phyloP scores from a whole-genome alignment of 2,113 vertebrate species.

The Puntigrus tetrazona region DNA sequence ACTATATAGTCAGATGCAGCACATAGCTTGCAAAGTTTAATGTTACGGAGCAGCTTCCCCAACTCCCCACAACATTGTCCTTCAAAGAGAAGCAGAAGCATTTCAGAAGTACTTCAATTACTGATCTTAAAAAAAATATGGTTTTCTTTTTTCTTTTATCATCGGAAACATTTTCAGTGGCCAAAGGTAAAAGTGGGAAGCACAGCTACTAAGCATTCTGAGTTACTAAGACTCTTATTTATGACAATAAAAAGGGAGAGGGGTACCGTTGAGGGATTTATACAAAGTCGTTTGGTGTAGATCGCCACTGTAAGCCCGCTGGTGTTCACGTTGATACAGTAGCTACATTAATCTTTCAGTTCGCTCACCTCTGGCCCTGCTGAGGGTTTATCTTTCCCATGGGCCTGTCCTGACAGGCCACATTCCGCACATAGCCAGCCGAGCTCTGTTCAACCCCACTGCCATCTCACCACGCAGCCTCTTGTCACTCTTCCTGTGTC shows the following conservation, averaged over 20 bases:
- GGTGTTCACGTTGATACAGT: neutral
- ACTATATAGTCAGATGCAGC: neutral
- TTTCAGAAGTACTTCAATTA: neutral
- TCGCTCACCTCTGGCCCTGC: slow-evolving; percentile 24
- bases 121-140: neutral
- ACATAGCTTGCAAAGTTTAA: neutral
- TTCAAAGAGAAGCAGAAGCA: neutral
- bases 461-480: slow-evolving; percentile 47
- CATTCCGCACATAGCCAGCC: slow-evolving; percentile 71
- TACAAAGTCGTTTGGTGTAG: neutral
- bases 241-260: neutral
- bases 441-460: slow-evolving; percentile 59
- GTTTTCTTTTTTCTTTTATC: neutral
- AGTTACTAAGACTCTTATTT: neutral
- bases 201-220: neutral
- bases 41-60: neutral
- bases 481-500: slow-evolving; percentile 5
- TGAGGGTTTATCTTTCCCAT: slow-evolving; percentile 22
- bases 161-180: neutral
- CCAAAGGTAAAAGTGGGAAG: neutral
- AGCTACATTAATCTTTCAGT: neutral
- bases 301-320: neutral
- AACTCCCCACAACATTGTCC: neutral
- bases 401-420: slow-evolving; percentile 70
- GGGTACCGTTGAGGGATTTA: neutral